phyloP scores from a whole-genome alignment of 2,797 vertebrate genomes.

The Sciurus carolinensis region DNA sequence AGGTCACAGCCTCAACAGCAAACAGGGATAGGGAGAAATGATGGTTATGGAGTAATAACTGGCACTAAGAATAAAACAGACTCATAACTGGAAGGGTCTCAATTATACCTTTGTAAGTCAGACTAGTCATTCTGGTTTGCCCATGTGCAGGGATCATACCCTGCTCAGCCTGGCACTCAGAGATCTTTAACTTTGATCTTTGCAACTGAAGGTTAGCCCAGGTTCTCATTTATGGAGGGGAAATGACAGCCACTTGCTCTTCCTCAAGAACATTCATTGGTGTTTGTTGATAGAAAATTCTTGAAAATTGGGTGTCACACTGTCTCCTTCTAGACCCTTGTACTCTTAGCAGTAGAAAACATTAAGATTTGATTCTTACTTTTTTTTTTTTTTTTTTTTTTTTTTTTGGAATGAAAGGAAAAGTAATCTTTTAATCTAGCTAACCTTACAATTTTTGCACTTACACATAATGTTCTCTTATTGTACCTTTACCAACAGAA shows the following conservation, averaged over 20 bases:
- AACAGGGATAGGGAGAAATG: slow-evolving; percentile 3
- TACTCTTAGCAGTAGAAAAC: background rate
- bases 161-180: background rate
- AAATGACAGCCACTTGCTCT: background rate
- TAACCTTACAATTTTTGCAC: too few relatives aligned
- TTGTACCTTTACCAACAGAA: too few relatives aligned
- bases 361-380: background rate
- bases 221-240: slow-evolving; percentile 12
- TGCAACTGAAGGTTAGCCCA: background rate
- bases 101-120: slow-evolving; percentile 60
- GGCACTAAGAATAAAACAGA: slow-evolving; percentile 65
- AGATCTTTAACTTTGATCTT: slow-evolving; percentile 27
- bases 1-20: background rate
- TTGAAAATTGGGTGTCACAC: background rate
- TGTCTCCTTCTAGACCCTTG: background rate
- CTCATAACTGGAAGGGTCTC: slow-evolving; percentile 60
- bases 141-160: background rate
- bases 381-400: too few relatives aligned
- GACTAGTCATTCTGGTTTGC: slow-evolving; percentile 71
- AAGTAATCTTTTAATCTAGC: too few relatives aligned
- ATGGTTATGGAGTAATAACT: slow-evolving; percentile 30
- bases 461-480: too few relatives aligned
- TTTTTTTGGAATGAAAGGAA: too few relatives aligned
- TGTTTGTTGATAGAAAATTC: slow-evolving; percentile 1
- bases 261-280: slow-evolving; percentile 1